phyloP scores from a whole-genome alignment of 2,797 vertebrate species.

The Scolopax bukidnonensis region DNA sequence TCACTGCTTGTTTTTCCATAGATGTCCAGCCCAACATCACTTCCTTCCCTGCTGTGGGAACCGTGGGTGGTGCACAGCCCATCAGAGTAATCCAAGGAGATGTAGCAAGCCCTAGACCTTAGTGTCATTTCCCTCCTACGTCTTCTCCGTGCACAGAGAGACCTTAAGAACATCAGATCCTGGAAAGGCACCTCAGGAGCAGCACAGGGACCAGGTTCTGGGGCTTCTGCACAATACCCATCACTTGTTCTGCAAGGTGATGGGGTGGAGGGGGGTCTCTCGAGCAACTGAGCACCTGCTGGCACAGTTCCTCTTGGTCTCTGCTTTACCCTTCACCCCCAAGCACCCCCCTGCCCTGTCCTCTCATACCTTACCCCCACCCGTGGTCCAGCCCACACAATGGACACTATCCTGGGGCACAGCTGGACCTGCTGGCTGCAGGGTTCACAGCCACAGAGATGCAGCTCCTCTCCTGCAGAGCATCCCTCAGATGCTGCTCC shows the following conservation, averaged over 20 bases:
- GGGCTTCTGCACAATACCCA: fast-evolving
- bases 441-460: neutral
- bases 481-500: neutral
- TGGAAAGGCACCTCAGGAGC: neutral
- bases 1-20: neutral
- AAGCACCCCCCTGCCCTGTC: neutral
- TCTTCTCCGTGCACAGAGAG: neutral
- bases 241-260: neutral
- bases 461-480: neutral
- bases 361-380: neutral
- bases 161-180: neutral
- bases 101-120: neutral
- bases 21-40: neutral
- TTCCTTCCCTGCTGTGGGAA: neutral
- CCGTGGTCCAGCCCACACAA: neutral
- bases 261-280: neutral
- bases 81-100: neutral
- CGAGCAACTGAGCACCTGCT: fast-evolving
- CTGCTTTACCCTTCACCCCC: neutral
- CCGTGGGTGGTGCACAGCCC: neutral
- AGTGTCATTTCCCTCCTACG: neutral
- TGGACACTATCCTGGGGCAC: neutral
- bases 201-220: neutral
- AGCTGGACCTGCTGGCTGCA: neutral
- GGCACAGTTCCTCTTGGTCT: neutral